Conservation (phyloP, 2,888 invertebrate species). For the Drosophila borealis region DNA sequence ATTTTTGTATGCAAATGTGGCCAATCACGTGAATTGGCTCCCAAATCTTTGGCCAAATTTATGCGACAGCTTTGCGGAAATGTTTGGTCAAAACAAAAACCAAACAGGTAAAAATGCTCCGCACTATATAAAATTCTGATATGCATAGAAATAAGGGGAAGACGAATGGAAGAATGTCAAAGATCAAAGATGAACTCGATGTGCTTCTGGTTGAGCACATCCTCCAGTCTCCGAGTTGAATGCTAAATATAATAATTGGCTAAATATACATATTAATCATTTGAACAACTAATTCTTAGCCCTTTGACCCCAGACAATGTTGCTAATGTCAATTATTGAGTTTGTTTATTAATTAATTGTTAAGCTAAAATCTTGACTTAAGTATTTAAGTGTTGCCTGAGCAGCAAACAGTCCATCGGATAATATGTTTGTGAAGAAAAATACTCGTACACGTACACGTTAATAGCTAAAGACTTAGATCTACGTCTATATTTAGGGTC, state of each 20-base stretch:
- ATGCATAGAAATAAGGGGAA: not conserved
- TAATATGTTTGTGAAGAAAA: constrained; percentile 33
- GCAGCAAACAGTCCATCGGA: constrained; percentile 64
- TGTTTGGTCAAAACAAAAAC: constrained; percentile 9
- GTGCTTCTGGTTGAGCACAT: no score
- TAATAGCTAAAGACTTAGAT: constrained; percentile 24
- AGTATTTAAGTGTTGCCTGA: constrained; percentile 31
- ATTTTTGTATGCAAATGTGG: constrained; percentile 36
- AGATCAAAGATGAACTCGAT: no score
- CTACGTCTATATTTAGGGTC: constrained; percentile 19
- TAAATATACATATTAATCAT: no score
- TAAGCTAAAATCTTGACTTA: constrained; percentile 39
- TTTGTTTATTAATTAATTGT: constrained; percentile 25
- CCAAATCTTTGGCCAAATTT: constrained; percentile 32
- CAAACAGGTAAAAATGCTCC: not conserved
- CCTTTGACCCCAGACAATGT: not conserved
- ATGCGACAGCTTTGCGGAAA: constrained; percentile 43
- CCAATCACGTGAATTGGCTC: constrained; percentile 38
- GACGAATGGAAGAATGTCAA: not conserved
- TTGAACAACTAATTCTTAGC: no score
- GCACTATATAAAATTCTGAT: not conserved
- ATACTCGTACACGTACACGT: constrained; percentile 71
- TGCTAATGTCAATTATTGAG: constrained; percentile 4
- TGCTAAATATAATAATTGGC: no score
- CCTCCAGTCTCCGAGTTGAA: no score